These are phyloP conservation scores for Caenorhabditis becei DNA, from an alignment of 2,888 invertebrate species.

Conservation along the genomic window DNA sequence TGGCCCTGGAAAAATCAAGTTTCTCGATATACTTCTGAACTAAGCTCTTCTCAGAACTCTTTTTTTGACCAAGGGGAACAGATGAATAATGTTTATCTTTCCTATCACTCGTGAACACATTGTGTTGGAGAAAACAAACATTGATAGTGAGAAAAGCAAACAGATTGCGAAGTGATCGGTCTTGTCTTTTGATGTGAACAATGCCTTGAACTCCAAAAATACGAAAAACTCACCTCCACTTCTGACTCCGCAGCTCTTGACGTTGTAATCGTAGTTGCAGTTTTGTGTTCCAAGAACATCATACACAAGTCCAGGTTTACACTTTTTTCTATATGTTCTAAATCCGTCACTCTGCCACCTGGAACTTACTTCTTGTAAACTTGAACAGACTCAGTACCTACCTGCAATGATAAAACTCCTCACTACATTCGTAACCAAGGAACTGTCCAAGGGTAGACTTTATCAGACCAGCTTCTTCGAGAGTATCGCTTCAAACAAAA, in stretches of 20 bases:
- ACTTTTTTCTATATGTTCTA: constrained; percentile 79
- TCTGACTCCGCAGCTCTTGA: constrained; percentile 76
- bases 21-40: not conserved
- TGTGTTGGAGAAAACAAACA: constrained; percentile 45
- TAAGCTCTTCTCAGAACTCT: not conserved
- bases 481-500: constrained; percentile 65
- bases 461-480: constrained; percentile 73
- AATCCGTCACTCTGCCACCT: constrained; percentile 80
- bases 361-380: no score
- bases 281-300: constrained; percentile 81
- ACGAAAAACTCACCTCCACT: constrained; percentile 46
- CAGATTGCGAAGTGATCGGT: constrained; percentile 26
- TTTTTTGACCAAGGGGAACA: not conserved
- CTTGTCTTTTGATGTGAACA: constrained; percentile 1
- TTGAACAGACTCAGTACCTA: constrained; percentile 5
- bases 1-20: constrained; percentile 41
- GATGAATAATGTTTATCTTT: constrained; percentile 33
- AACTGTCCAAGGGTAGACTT: constrained; percentile 80
- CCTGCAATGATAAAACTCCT: constrained; percentile 80
- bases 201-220: constrained; percentile 20
- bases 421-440: constrained; percentile 79
- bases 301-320: constrained; percentile 78
- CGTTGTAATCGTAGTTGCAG: constrained; percentile 81
- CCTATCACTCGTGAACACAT: constrained; percentile 41
- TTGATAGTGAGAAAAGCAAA: constrained; percentile 52